phyloP scores from a whole-genome alignment of 2,113 vertebrate species.

The Gallinago media region DNA sequence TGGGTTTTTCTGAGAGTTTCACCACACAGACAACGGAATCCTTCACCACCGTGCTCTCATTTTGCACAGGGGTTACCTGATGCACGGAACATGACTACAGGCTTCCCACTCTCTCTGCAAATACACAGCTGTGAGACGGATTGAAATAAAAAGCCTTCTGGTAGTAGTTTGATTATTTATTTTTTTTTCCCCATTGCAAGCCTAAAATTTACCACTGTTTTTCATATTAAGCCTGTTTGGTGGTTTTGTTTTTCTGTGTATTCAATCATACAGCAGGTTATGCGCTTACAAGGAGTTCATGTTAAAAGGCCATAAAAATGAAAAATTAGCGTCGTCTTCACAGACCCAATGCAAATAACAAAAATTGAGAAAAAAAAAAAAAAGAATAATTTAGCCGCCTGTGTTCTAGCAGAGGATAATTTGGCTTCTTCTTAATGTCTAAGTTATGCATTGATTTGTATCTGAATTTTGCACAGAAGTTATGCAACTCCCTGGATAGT shows the following conservation, averaged over 20 bases:
- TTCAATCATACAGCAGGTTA: conserved; percentile 37
- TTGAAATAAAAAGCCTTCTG: not conserved
- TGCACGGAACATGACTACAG: accelerated
- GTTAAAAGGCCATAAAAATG: conserved; percentile 60
- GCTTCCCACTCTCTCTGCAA: not conserved
- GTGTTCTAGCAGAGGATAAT: conserved; percentile 3
- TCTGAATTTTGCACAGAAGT: conserved; percentile 67
- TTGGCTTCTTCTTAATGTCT: conserved; percentile 21
- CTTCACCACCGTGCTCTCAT: accelerated
- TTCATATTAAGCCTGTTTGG: conserved; percentile 32
- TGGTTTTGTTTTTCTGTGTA: conserved; percentile 25
- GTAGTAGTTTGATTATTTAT: not conserved
- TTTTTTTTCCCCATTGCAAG: no score
- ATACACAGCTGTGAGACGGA: not conserved
- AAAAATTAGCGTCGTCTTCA: not conserved
- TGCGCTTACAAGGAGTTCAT: conserved; percentile 22
- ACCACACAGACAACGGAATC: accelerated
- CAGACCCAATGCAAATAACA: not conserved
- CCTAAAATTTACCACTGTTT: conserved; percentile 26
- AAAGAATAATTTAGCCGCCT: conserved; percentile 22
- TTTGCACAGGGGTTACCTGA: not conserved
- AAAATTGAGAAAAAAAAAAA: not conserved
- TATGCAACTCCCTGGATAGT: conserved; percentile 60
- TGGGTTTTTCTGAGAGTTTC: not conserved
- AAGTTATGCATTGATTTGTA: conserved; percentile 38